phyloP scores from a whole-genome alignment of 1,140 invertebrate species.

The Caenorhabditis elegans region WBcel235 BX284606.5:10107001-10107500 shows the following conservation, averaged over 20 bases:
- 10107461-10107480: slow-evolving; percentile 60
- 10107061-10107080: slow-evolving; percentile 67
- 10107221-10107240: slow-evolving; percentile 64
- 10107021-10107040: slow-evolving; percentile 65
- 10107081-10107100: slow-evolving; percentile 67
- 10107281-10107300: slow-evolving; percentile 56
- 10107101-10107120: slow-evolving; percentile 65
- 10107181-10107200: neutral
- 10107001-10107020: slow-evolving; percentile 54
- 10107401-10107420: slow-evolving; percentile 61
- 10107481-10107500: no score
- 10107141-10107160: slow-evolving; percentile 66
- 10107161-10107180: slow-evolving; percentile 57
- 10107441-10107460: slow-evolving; percentile 64
- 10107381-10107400: slow-evolving; percentile 55
- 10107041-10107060: slow-evolving; percentile 66
- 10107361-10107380: slow-evolving; percentile 58
- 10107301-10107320: slow-evolving; percentile 61
- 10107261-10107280: slow-evolving; percentile 67
- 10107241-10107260: slow-evolving; percentile 63
- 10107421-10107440: slow-evolving; percentile 63
- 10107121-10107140: slow-evolving; percentile 65
- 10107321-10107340: slow-evolving; percentile 62
- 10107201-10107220: slow-evolving; percentile 59
- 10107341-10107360: slow-evolving; percentile 64